Percentiles rank a stretch among this genome's conserved stretches.
Evolutionary conservation across 2,797 vertebrate genomes (phyloP).

Genomic region (Phrynocephalus forsythii): DNA sequence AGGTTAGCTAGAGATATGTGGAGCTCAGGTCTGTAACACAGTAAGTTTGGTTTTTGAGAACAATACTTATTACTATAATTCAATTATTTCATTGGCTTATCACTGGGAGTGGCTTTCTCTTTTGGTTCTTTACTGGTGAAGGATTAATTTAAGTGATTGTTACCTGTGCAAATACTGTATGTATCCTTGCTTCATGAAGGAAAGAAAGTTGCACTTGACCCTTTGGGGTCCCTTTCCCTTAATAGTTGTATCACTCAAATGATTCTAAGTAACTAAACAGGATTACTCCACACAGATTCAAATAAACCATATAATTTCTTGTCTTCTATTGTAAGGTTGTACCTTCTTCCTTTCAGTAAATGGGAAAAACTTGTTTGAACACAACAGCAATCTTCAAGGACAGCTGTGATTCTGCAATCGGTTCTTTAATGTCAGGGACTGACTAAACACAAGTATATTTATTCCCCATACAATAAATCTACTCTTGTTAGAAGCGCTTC

Average conservation of each 20-base stretch:
- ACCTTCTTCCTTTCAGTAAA: constrained; percentile 54
- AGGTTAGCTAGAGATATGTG: background rate
- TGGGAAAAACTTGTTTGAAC: constrained; percentile 57
- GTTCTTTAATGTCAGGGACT: constrained; percentile 32
- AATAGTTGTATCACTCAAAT: no score
- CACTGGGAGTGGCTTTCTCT: background rate
- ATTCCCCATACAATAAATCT: background rate
- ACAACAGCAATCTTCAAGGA: constrained; percentile 59
- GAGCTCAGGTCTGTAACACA: constrained; percentile 1
- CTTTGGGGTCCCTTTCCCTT: no score
- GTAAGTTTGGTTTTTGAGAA: background rate
- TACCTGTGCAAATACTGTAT: background rate
- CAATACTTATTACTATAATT: background rate
- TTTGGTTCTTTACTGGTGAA: background rate
- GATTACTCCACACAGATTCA: background rate
- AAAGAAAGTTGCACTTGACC: no score
- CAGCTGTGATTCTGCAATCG: constrained; percentile 23
- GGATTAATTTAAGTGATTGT: background rate
- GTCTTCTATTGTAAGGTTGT: constrained; percentile 54
- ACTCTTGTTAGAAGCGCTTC: background rate
- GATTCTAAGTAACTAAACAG: background rate
- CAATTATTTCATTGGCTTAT: background rate
- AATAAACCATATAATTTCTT: background rate
- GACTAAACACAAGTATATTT: background rate
- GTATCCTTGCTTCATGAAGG: no score